Base-by-base conservation (phyloP, 2,797 vertebrate species). In the Allobates femoralis region DNA sequence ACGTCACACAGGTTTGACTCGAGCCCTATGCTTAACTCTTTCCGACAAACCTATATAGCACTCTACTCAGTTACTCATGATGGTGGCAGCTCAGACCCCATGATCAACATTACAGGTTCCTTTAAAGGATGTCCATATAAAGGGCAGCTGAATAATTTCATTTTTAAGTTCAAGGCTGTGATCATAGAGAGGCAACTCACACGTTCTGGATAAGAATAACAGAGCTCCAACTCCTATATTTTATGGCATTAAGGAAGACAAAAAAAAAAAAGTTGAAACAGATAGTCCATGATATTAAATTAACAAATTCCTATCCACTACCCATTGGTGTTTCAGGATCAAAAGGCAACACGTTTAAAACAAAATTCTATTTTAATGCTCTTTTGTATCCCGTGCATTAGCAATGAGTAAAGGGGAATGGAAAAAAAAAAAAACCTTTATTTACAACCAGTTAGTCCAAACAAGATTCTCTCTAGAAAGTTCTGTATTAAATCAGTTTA, bases 391-490 rank as follows among this genome's bases (percentile, higher is more conserved):
- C 34, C 23, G 18, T 66, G 8, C 16, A 14, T 23, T 67, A 30
- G 21, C 71, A 76, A 81, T 64, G 46, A 80, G 21, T 60, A 81
- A 75, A 34, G 60, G 85, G 34, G 75, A n/a, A n/a, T n/a, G 23
- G 28, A 67, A 87, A 80, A 64, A 46, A 46, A 78, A 69, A 69
- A 10, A 5, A 10, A 0, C 10, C n/a, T 81, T 84, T 87, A 85
- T 88, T 85, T 81, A 77, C 84, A 85, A 79, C 66, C 28, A 69
- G 62, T 81, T 88, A 88, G 78, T 88, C 71, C 87, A 69, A 81
- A 84, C 83, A 88, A 62, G 18, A 46, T 84, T 81, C 64, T 58
- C 16, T 50, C 83, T 88, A 88, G 71, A 88, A 88, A 85, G 58
- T 56, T 85, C 58, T 69, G 78, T 88, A 88, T 66, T 81, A 85